These are phyloP conservation scores for Hemibagrus guttatus DNA, from an alignment of 2,797 vertebrate genomes.

Conservation along the genomic window DNA sequence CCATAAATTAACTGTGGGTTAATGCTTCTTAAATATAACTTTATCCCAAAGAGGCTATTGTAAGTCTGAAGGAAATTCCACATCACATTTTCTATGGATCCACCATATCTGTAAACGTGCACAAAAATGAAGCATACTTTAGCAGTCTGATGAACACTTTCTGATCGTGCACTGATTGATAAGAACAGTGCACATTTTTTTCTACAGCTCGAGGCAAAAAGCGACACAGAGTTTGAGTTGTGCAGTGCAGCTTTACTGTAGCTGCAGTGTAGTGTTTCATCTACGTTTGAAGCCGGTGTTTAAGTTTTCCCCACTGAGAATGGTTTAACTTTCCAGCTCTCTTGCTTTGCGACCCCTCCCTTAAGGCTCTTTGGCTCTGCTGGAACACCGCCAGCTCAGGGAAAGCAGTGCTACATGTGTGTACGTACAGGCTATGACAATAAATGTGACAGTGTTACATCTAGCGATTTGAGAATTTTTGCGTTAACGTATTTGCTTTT, in stretches of 20 bases:
- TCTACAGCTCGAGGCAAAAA: neutral
- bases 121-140: neutral
- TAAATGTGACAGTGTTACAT: slow-evolving; percentile 20
- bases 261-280: slow-evolving; percentile 46
- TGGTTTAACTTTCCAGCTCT: slow-evolving; percentile 44
- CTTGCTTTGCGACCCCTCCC: slow-evolving; percentile 43
- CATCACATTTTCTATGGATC: neutral
- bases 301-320: slow-evolving; percentile 54
- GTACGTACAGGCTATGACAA: slow-evolving; percentile 9
- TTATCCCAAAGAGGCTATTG: slow-evolving; percentile 16
- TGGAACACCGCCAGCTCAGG: slow-evolving; percentile 27
- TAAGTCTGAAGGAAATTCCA: slow-evolving; percentile 28
- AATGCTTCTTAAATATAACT: neutral
- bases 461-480: neutral
- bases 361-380: slow-evolving; percentile 24
- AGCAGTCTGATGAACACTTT: neutral
- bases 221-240: neutral
- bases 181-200: neutral
- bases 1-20: neutral
- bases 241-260: slow-evolving; percentile 32
- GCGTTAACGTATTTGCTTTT: slow-evolving; percentile 11
- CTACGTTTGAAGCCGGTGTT: slow-evolving; percentile 46
- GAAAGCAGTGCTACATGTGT: slow-evolving; percentile 6
- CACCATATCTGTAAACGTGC: neutral
- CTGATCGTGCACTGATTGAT: neutral